Conservation (phyloP, 2,797 vertebrate species). For the Notamacropus eugenii region DNA sequence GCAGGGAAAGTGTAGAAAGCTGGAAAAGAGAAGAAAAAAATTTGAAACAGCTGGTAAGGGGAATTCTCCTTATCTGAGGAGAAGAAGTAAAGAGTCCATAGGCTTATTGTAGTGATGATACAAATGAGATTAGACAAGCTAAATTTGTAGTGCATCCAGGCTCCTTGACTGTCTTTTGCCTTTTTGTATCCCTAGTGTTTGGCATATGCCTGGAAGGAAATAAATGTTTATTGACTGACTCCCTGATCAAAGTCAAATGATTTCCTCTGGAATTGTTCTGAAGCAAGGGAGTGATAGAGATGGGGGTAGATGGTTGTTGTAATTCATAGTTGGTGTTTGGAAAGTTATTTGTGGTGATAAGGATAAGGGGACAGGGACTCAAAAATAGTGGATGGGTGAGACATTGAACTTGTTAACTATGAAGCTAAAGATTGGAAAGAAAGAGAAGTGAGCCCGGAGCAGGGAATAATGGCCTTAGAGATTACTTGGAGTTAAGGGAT, state of each 20-base stretch:
- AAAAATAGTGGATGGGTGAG: not conserved
- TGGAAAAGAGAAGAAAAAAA: not conserved
- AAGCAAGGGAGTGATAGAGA: not conserved
- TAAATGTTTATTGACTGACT: not conserved
- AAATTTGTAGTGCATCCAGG: not conserved
- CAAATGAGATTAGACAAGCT: not conserved
- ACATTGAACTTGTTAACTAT: not conserved
- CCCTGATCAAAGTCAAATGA: not conserved
- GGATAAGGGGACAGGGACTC: not conserved
- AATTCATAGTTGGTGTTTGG: not conserved
- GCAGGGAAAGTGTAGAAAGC: not conserved
- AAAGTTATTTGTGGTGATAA: not conserved
- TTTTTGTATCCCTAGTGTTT: not conserved
- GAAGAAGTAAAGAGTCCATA: not conserved
- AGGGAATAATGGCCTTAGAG: not conserved
- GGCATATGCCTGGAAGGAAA: not conserved
- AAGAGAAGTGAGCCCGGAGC: not conserved
- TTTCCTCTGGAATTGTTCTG: not conserved
- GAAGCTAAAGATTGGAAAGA: not conserved
- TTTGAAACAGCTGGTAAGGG: not conserved
- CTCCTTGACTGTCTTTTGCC: not conserved
- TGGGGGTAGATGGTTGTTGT: not conserved
- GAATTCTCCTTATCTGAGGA: not conserved
- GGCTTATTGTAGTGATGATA: not conserved
- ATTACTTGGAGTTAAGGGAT: not conserved